These are phyloP conservation scores for Trachelus tabidus DNA, from an alignment of 2,888 invertebrate species.

Conservation along the genomic window DNA sequence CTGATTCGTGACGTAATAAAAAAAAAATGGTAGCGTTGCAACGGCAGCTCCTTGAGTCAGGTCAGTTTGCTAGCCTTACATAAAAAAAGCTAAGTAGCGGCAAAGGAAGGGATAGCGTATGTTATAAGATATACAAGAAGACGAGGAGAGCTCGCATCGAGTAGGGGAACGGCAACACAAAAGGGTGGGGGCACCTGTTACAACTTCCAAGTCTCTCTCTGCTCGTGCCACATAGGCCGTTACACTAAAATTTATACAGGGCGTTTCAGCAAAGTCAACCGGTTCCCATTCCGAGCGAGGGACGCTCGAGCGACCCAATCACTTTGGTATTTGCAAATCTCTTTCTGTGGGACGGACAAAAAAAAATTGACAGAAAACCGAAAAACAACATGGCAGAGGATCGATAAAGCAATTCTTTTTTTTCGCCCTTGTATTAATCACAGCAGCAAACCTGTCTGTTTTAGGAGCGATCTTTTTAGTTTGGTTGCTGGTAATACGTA, in stretches of 20 bases:
- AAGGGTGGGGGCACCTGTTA: conserved; percentile 45
- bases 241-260: conserved; percentile 1
- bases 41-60: conserved; percentile 34
- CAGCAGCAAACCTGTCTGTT: background rate
- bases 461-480: background rate
- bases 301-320: background rate
- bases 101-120: conserved; percentile 11
- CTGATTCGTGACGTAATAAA: background rate
- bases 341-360: background rate
- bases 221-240: conserved; percentile 5
- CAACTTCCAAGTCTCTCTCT: conserved; percentile 33
- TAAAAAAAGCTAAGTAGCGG: conserved; percentile 32
- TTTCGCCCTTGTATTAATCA: background rate
- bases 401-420: background rate
- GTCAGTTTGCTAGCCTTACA: conserved; percentile 49
- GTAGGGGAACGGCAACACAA: background rate
- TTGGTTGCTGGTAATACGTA: background rate
- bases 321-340: background rate
- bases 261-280: background rate
- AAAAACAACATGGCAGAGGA: background rate
- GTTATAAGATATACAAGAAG: conserved; percentile 13
- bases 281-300: background rate
- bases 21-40: background rate
- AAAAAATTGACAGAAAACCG: conserved; percentile 4
- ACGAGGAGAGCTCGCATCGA: conserved; percentile 3